These are phyloP conservation scores for Mesembrinibis cayennensis DNA, from an alignment of 2,113 vertebrate genomes.

Conservation along the genomic window DNA sequence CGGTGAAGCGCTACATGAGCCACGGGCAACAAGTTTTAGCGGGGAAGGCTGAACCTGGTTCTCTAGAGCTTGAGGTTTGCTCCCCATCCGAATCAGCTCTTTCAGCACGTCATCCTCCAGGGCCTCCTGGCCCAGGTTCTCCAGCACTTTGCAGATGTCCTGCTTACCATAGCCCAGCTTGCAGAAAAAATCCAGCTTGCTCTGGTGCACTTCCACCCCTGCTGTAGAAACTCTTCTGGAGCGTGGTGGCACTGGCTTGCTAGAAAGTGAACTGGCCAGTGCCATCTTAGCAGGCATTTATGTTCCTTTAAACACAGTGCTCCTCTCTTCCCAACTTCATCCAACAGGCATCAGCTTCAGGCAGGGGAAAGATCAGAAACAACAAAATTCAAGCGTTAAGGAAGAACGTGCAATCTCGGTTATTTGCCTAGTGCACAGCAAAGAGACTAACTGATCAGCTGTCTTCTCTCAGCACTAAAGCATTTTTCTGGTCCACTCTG, in stretches of 20 bases:
- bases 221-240: neutral
- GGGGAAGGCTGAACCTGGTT: neutral
- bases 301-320: neutral
- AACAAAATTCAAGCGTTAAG: neutral
- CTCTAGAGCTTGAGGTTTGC: constrained; percentile 48
- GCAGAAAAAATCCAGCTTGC: constrained; percentile 86
- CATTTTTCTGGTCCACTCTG: neutral
- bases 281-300: neutral
- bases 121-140: constrained; percentile 79
- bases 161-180: constrained; percentile 84
- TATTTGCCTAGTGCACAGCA: neutral
- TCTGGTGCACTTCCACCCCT: constrained; percentile 71
- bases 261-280: neutral
- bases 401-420: neutral
- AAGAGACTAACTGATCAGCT: neutral
- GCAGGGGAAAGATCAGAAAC: neutral
- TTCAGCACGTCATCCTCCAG: constrained; percentile 89
- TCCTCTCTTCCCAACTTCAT: neutral
- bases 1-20: constrained; percentile 29
- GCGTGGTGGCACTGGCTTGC: neutral
- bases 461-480: neutral
- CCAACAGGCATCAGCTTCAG: neutral
- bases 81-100: constrained; percentile 87
- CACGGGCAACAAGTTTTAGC: constrained; percentile 75
- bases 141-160: constrained; percentile 84